A percentile compares a stretch with the other conserved stretches of the same genome.
These are phyloP conservation scores for Gnatocerus cornutus DNA, from an alignment of 2,888 invertebrate species.

Conservation along the genomic window DNA sequence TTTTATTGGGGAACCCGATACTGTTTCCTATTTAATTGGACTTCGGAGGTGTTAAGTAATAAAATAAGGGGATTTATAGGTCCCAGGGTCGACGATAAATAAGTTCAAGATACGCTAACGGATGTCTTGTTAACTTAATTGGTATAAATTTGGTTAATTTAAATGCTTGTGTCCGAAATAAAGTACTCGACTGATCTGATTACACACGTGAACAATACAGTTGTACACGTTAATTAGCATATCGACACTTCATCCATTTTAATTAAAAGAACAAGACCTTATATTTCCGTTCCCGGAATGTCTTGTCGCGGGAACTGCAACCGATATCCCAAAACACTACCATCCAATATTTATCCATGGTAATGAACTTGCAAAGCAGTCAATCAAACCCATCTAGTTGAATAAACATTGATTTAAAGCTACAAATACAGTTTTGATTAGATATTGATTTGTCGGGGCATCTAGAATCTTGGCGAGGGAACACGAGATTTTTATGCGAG, in stretches of 20 bases:
- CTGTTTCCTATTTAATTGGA: conserved; percentile 55
- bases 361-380: conserved; percentile 62
- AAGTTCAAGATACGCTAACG: conserved; percentile 55
- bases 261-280: conserved; percentile 33
- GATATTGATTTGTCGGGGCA: conserved; percentile 59
- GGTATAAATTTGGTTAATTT: conserved; percentile 59
- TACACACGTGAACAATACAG: conserved; percentile 52
- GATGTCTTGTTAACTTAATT: conserved; percentile 59
- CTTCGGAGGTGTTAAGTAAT: conserved; percentile 57
- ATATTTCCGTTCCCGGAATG: conserved; percentile 7
- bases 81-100: conserved; percentile 52
- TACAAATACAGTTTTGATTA: conserved; percentile 64
- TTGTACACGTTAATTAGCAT: conserved; percentile 49
- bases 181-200: conserved; percentile 54
- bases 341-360: conserved; percentile 63
- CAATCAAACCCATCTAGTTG: conserved; percentile 62
- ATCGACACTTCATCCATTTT: conserved; percentile 44
- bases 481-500: conserved; percentile 34
- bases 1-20: conserved; percentile 53
- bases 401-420: conserved; percentile 64
- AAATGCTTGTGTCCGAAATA: conserved; percentile 55
- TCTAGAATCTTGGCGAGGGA: conserved; percentile 35
- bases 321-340: conserved; percentile 46
- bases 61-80: conserved; percentile 56
- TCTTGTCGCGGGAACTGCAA: conserved; percentile 20